Base-by-base conservation (phyloP, 1,140 invertebrate genomes). In the Lepidurus couesii region DNA sequence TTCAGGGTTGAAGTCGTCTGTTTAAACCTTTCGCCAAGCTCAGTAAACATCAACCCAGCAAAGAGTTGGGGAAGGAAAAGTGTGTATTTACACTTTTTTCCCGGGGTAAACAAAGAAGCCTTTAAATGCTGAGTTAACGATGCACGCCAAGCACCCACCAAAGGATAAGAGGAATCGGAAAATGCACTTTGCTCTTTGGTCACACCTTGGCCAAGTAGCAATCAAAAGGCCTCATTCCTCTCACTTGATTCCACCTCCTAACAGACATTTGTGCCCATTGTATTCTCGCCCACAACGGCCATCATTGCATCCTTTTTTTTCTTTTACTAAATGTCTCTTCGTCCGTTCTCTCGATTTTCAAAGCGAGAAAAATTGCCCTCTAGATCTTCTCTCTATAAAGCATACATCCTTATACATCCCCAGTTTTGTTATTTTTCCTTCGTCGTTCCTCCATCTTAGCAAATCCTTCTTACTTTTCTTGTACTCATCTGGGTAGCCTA, bases 111-210 rank as follows among this genome's bases (percentile, higher is more conserved):
- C 34, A 34, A 34, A 34, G 34, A 34, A 34, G 34, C 34, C 34
- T 34, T 34, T 3, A 4, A 34, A 34, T 34, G 34, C 34, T 34
- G 34, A 34, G 34, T 34, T 34, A 34, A 34, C 4, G 34, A 34
- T 34, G 34, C 34, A 34, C 34, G 34, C 4, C 34, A 34, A 3
- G 34, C 34, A 34, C 53, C 8, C 8, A 65, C 16, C 13, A 21
- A 65, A 21, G 16, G 9, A 7, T n/a, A 65, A 65, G 21, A 16
- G 21, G 13, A 16, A 65, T 65, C 53, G 16, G 53, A 65, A 65
- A 65, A 65, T 65, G 53, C 53, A 65, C 53, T 65, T 65, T 11
- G 53, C 53, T 65, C 53, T 65, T 65, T 65, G 21, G 53, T 65
- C 53, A 65, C 21, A 7, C 53, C 16, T 65, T 13, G 6, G 53